Percentiles rank a stretch among this genome's conserved stretches.
phyloP scores from a whole-genome alignment of 2,797 vertebrate species.

The Gymnothorax javanicus region DNA sequence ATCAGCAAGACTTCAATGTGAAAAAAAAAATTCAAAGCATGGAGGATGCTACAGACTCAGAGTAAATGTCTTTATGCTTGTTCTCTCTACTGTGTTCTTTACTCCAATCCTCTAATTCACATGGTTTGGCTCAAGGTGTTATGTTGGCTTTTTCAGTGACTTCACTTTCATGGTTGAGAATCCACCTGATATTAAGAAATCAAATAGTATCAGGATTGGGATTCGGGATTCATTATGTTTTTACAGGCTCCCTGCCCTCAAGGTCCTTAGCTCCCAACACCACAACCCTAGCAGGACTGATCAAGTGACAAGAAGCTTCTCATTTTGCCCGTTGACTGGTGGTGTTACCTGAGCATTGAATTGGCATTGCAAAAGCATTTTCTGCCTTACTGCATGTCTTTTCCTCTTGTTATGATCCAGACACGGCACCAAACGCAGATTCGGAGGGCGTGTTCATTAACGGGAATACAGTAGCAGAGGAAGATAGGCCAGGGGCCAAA shows the following conservation, averaged over 20 bases:
- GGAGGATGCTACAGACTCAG: neutral
- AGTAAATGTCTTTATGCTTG: neutral
- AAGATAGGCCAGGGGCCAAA: too few relatives aligned
- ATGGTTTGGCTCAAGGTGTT: neutral
- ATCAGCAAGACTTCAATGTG: neutral
- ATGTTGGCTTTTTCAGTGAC: neutral
- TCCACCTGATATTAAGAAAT: neutral
- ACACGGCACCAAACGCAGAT: too few relatives aligned
- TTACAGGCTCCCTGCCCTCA: neutral
- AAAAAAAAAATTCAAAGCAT: neutral
- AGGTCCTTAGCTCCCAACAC: neutral
- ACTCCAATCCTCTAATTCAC: neutral
- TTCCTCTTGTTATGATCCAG: too few relatives aligned
- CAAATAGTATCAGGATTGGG: neutral
- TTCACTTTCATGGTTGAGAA: conserved; percentile 8
- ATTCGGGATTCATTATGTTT: conserved; percentile 20
- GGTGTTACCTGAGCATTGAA: neutral
- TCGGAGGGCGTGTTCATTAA: too few relatives aligned
- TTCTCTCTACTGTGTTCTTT: neutral
- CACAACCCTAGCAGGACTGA: neutral
- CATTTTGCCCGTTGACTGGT: conserved; percentile 7
- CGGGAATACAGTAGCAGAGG: too few relatives aligned
- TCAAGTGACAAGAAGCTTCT: neutral
- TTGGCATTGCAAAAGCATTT: neutral
- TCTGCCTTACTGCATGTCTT: neutral